Conservation (phyloP, 2,113 vertebrate genomes). For the Gnathonemus longibarbis region DNA sequence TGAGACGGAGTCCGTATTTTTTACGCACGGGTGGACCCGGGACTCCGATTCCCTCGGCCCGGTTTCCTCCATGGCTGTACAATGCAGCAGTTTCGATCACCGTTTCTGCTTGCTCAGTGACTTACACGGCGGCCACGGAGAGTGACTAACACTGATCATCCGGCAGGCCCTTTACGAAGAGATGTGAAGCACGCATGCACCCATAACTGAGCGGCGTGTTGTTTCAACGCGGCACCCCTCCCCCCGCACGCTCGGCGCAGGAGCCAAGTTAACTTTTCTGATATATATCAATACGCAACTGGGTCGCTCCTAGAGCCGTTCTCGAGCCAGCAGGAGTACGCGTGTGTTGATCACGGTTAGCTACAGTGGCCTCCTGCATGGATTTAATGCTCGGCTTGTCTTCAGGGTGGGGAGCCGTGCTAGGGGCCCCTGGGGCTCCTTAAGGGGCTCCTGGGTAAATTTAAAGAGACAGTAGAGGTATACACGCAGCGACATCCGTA, state of each 20-base stretch:
- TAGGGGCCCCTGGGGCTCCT: slow-evolving; percentile 94
- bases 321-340: slow-evolving; percentile 10
- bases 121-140: slow-evolving; percentile 32
- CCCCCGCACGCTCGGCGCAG: slow-evolving; percentile 45
- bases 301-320: slow-evolving; percentile 42
- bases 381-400: slow-evolving; percentile 71
- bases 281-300: slow-evolving; percentile 43
- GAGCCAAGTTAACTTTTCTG: slow-evolving; percentile 72
- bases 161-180: slow-evolving; percentile 47
- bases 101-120: slow-evolving; percentile 33
- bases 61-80: slow-evolving; percentile 53
- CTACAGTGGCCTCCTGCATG: slow-evolving; percentile 56
- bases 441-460: slow-evolving; percentile 97
- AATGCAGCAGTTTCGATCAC: slow-evolving; percentile 22
- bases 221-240: slow-evolving; percentile 37
- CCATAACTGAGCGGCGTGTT: slow-evolving; percentile 46
- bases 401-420: slow-evolving; percentile 83
- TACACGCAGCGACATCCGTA: slow-evolving; percentile 50
- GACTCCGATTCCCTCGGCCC: slow-evolving; percentile 45
- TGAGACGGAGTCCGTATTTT: slow-evolving; percentile 57
- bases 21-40: slow-evolving; percentile 52
- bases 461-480: slow-evolving; percentile 86
- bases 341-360: slow-evolving; percentile 32
- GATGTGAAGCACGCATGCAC: slow-evolving; percentile 54
- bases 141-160: slow-evolving; percentile 42